Conservation (phyloP, 2,888 invertebrate species). For the Myopa testacea region DNA sequence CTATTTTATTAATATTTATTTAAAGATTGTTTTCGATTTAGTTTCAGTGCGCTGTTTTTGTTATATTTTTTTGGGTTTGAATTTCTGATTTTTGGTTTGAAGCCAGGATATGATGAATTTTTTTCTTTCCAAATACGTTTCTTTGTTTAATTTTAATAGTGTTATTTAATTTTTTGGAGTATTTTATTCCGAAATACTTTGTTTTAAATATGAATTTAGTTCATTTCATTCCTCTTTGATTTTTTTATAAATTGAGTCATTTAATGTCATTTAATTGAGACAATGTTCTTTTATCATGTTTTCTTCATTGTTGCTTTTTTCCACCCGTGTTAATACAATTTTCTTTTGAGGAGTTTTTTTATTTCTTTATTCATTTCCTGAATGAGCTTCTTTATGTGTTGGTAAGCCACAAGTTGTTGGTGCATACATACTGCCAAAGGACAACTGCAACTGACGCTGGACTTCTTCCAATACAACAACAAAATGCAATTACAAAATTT, state of each 20-base stretch:
- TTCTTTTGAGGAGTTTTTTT: background rate
- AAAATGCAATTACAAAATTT: background rate
- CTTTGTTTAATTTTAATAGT: slow-evolving; percentile 11
- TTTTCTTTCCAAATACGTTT: background rate
- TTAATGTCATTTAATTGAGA: background rate
- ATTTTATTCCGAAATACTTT: background rate
- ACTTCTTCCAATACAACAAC: slow-evolving; percentile 12
- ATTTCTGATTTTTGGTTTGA: no score
- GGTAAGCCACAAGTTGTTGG: background rate
- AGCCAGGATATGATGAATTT: background rate
- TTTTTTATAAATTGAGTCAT: background rate
- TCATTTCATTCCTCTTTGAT: background rate
- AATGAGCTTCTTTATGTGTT: background rate
- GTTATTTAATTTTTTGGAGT: slow-evolving; percentile 26
- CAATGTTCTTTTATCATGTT: no score
- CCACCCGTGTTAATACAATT: background rate
- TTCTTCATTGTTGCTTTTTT: no score
- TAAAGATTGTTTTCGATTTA: slow-evolving; percentile 25
- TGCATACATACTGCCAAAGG: background rate
- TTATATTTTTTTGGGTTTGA: slow-evolving; percentile 33
- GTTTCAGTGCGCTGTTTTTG: background rate
- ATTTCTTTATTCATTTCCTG: background rate
- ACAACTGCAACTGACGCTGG: no score
- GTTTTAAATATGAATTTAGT: background rate
- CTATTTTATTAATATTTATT: slow-evolving; percentile 7